phyloP scores from a whole-genome alignment of 2,888 invertebrate species.

The Idaea dimidiata region DNA sequence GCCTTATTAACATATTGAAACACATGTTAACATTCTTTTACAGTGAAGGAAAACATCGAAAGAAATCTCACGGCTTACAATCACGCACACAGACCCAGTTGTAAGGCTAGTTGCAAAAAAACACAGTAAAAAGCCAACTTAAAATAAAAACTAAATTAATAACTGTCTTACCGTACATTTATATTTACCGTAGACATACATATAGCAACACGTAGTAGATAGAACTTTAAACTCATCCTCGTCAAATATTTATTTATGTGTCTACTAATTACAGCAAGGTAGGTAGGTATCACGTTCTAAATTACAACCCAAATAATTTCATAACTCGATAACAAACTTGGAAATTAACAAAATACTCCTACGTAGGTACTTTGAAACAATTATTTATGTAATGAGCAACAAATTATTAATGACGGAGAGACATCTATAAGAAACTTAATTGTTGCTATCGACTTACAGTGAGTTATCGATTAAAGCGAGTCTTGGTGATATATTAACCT shows the following conservation, averaged over 20 bases:
- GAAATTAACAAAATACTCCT: slow-evolving; percentile 1
- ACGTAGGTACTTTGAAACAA: neutral
- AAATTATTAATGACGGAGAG: slow-evolving; percentile 39
- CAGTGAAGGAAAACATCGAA: no score
- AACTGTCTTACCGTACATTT: no score
- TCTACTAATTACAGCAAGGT: neutral
- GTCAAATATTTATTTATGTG: neutral
- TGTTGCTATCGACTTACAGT: slow-evolving; percentile 31
- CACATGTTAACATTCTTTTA: no score
- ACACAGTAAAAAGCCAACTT: no score
- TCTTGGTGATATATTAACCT: slow-evolving; percentile 33
- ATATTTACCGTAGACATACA: neutral
- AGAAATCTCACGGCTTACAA: no score
- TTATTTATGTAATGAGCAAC: slow-evolving; percentile 7
- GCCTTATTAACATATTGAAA: no score
- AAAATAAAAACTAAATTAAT: no score
- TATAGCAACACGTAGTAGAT: neutral
- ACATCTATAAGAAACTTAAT: slow-evolving; percentile 34
- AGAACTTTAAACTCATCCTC: neutral
- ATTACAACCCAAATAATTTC: neutral
- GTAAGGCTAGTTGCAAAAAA: no score
- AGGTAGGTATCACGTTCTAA: neutral
- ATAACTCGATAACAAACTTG: neutral
- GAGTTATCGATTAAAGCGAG: slow-evolving; percentile 36
- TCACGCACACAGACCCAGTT: no score